These are phyloP conservation scores for Saimiri boliviensis DNA, from an alignment of 2,113 vertebrate genomes.

Conservation along the genomic window DNA sequence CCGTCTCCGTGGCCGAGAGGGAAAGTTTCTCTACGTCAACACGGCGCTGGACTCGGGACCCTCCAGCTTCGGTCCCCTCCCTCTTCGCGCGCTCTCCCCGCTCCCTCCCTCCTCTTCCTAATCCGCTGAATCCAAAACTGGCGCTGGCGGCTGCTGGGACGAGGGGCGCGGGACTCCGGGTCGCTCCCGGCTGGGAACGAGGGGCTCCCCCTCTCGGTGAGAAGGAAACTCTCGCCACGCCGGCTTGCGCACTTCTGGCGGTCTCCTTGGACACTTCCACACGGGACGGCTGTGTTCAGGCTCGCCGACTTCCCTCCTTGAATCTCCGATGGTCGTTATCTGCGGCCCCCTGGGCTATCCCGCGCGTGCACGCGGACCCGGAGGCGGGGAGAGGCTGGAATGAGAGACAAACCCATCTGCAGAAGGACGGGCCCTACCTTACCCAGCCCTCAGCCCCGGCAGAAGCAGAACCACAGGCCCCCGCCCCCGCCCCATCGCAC, in stretches of 20 bases:
- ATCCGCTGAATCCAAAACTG: constrained; percentile 39
- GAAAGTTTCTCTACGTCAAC: constrained; percentile 65
- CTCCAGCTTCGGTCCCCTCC: constrained; percentile 23
- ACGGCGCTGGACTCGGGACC: constrained; percentile 19
- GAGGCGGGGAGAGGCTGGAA: no score
- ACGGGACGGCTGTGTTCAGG: constrained; percentile 3
- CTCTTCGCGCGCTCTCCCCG: not conserved
- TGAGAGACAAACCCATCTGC: not conserved
- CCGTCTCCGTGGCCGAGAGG: not conserved
- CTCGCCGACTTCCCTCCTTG: not conserved
- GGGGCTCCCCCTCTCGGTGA: constrained; percentile 77
- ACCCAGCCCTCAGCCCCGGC: not conserved
- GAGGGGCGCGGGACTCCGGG: constrained; percentile 35
- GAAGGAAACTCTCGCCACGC: not conserved
- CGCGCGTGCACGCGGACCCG: not conserved
- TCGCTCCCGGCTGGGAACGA: constrained; percentile 25
- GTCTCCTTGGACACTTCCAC: constrained; percentile 39
- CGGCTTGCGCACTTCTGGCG: not conserved
- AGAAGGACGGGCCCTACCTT: not conserved
- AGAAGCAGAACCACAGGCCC: not conserved
- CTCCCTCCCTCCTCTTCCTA: constrained; percentile 36
- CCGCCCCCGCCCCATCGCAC: not conserved
- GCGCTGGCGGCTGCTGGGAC: constrained; percentile 38
- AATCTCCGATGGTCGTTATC: not conserved
- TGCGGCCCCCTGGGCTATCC: not conserved